Evolutionary conservation across 2,888 invertebrate genomes (phyloP), one percentile per base, ranked within the genome.

Genomic region (Tethea ocularis): DNA sequence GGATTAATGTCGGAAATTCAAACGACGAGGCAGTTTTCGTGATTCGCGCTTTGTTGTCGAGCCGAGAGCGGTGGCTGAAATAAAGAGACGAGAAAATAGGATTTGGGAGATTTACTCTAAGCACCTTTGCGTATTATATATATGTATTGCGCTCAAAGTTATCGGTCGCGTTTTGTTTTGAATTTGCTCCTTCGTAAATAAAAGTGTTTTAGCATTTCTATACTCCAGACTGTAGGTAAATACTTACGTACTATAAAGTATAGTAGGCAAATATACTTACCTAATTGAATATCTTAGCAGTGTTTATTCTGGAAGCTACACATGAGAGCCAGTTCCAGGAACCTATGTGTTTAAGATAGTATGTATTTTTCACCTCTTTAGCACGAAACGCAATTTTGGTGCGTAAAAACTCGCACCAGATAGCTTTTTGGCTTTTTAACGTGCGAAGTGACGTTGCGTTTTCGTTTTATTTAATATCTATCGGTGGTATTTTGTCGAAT

Each of bases 1-100:
- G 83, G 87, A 88, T 89, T 88, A 86, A 78, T 88, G 88, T 89
- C 78, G 84, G 83, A 80, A 87, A 86, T 82, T 84, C 79, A 71
- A 80, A 76, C 70, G 76, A 74, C 72, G 74, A 62, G 69, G 74
- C 74, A 68, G 75, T 72, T 67, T 66, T 62, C 67, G 71, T 75
- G 78, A 83, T 82, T 82, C 71, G 78, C 78, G 77, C 74, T 79
- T 82, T 83, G 83, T 80, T 73, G 67, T 61, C 61, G 70, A 56
- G 57, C 62, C 57, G 67, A 67, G 26, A 51, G 46, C 15, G 59
- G 56, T 38, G 59, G 57, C 57, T 56, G 59, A 62, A 66, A 62
- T 61, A 64, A 62, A 64, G 60, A 63, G 62, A 33, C 52, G 59
- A 61, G 65, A 60, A 62, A 64, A 58, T 63, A 63, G 70, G 62